A percentile compares a stretch with the other conserved stretches of the same genome.
Conservation (phyloP, 2,888 invertebrate species). For the Apotomis turbidana region DNA sequence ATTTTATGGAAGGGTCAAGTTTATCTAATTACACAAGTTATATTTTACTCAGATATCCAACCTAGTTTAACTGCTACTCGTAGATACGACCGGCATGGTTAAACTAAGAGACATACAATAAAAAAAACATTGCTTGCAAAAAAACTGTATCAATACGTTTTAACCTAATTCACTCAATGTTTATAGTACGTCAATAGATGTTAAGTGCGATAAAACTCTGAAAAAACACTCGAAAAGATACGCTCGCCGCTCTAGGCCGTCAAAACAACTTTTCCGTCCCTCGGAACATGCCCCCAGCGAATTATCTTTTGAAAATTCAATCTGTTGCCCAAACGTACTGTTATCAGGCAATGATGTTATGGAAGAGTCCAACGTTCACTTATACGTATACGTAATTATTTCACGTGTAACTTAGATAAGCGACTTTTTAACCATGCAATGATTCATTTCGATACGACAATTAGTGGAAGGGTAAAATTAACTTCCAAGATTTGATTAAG, state of each 20-base stretch:
- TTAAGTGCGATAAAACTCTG: background rate
- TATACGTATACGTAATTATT: too few species aligned
- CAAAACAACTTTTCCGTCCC: constrained; percentile 14
- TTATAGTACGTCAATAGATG: background rate
- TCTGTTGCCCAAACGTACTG: constrained; percentile 14
- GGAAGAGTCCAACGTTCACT: background rate
- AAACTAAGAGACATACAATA: too few species aligned
- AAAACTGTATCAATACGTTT: background rate
- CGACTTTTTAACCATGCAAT: too few species aligned
- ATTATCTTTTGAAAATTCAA: constrained; percentile 34
- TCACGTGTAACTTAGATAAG: too few species aligned
- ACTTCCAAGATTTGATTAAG: too few species aligned
- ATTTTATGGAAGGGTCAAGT: constrained; percentile 8
- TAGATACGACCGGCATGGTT: too few species aligned
- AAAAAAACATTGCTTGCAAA: too few species aligned
- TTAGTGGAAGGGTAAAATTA: too few species aligned
- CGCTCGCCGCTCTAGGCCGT: constrained; percentile 4
- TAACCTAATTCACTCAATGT: background rate
- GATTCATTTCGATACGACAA: too few species aligned
- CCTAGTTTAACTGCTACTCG: too few species aligned
- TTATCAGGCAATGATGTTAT: constrained; percentile 29
- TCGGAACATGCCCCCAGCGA: constrained; percentile 6
- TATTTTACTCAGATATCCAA: too few species aligned
- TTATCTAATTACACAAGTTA: too few species aligned
- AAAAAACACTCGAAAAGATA: background rate